Conservation (phyloP, 1,140 invertebrate species). For the Zaprionus inermis region DNA sequence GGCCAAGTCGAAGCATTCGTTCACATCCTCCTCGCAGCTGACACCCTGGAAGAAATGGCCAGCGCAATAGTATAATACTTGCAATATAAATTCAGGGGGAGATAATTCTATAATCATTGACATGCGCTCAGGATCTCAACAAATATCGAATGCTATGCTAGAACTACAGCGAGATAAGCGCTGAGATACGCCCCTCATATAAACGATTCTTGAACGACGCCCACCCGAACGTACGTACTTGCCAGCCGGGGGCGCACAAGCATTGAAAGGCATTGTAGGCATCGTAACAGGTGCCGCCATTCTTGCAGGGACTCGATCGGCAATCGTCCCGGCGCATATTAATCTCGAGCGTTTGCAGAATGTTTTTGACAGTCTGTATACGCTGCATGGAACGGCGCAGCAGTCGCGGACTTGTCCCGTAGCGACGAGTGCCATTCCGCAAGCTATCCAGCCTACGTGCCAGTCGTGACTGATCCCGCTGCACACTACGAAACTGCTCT, state of each 20-base stretch:
- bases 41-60: conserved; percentile 85
- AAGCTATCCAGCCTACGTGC: conserved; percentile 29
- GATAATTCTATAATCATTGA: too few relatives aligned
- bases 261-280: conserved; percentile 90
- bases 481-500: conserved; percentile 49
- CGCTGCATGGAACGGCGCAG: conserved; percentile 51
- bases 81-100: neutral
- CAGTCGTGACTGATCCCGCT: conserved; percentile 39
- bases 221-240: conserved; percentile 86
- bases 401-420: conserved; percentile 12
- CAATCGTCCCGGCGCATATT: conserved; percentile 86
- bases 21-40: conserved; percentile 91
- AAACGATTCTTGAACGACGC: conserved; percentile 30
- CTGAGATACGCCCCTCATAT: conserved; percentile 58
- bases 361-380: conserved; percentile 21
- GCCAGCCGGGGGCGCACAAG: conserved; percentile 90
- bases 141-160: too few relatives aligned
- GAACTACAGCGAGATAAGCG: neutral
- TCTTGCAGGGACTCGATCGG: conserved; percentile 90
- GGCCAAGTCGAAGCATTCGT: conserved; percentile 92
- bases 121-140: too few relatives aligned
- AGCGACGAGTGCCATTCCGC: conserved; percentile 35
- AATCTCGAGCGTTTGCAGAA: conserved; percentile 8
- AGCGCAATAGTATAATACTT: neutral
- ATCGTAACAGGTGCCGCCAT: conserved; percentile 93